These are phyloP conservation scores for Tenthredo livida DNA, from an alignment of 2,888 invertebrate genomes.

Conservation along the genomic window DNA sequence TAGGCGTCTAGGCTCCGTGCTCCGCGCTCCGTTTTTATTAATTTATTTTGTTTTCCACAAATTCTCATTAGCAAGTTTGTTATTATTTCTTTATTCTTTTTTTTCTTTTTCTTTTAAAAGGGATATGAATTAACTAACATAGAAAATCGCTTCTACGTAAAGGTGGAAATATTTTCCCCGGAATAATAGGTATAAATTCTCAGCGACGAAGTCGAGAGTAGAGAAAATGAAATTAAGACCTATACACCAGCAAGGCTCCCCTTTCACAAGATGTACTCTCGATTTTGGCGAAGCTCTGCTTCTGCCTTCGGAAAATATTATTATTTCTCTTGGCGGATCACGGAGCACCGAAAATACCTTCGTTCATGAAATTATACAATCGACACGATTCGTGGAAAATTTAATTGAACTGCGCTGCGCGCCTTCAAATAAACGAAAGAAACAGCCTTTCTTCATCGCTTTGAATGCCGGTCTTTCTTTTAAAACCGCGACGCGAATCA, in stretches of 20 bases:
- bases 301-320: conserved; percentile 21
- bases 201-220: conserved; percentile 35
- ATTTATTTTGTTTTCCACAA: background rate
- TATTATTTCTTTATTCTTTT: background rate
- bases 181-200: conserved; percentile 2
- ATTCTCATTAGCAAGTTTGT: conserved; percentile 21
- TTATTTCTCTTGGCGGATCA: conserved; percentile 21
- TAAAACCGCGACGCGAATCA: background rate
- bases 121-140: background rate
- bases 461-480: background rate
- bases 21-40: background rate
- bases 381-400: conserved; percentile 15
- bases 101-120: background rate
- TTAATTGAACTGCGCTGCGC: background rate
- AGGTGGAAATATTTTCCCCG: background rate
- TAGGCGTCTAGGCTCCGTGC: background rate
- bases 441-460: background rate
- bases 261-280: conserved; percentile 20
- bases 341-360: conserved; percentile 19
- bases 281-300: conserved; percentile 15
- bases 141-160: conserved; percentile 15
- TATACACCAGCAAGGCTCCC: background rate
- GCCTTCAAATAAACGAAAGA: background rate
- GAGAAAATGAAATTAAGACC: conserved; percentile 31
- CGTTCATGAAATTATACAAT: background rate